Conservation (phyloP, 2,113 vertebrate genomes). For the Pitta sordida region DNA sequence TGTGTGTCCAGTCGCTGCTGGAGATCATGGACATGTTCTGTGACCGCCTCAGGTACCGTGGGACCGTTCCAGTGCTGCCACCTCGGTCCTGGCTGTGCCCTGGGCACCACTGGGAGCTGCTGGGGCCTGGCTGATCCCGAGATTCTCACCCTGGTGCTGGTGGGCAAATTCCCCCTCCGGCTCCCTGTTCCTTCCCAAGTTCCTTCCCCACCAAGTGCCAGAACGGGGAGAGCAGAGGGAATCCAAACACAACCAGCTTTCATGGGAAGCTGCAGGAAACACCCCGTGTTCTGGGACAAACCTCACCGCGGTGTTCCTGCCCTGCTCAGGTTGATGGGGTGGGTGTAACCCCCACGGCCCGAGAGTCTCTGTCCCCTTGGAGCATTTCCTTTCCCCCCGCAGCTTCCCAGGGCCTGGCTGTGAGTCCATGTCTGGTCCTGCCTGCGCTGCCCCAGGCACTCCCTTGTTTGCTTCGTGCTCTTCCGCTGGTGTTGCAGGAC, state of each 20-base stretch:
- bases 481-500: slow-evolving; percentile 38
- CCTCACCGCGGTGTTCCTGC: neutral
- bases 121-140: rapidly evolving
- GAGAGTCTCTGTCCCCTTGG: neutral
- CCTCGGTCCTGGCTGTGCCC: neutral
- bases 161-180: neutral
- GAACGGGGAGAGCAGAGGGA: neutral
- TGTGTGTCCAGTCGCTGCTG: slow-evolving; percentile 90
- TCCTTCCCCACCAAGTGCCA: rapidly evolving
- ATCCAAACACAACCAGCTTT: neutral
- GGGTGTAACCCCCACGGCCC: rapidly evolving
- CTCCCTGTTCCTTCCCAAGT: rapidly evolving
- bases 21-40: slow-evolving; percentile 98
- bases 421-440: neutral
- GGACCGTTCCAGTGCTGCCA: neutral
- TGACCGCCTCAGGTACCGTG: slow-evolving; percentile 85
- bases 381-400: neutral
- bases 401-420: neutral
- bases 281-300: neutral
- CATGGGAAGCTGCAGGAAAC: neutral
- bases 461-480: slow-evolving; percentile 39
- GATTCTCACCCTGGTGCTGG: neutral
- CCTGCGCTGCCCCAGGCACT: neutral
- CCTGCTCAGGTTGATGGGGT: rapidly evolving
- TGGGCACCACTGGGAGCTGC: rapidly evolving